phyloP scores from a whole-genome alignment of 1,140 invertebrate genomes.

The Drosophila insularis region DNA sequence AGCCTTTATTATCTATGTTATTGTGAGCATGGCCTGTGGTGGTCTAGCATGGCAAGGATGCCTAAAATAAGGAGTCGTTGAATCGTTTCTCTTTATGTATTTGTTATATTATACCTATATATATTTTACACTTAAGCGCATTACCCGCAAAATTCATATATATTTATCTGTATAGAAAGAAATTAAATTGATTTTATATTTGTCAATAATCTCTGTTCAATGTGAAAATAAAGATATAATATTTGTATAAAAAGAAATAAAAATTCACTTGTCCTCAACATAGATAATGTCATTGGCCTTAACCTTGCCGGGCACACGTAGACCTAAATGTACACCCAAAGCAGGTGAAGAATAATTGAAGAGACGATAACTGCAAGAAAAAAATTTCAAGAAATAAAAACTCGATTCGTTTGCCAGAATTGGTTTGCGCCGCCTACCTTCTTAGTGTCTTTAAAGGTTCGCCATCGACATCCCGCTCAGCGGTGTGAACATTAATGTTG shows the following conservation, averaged over 20 bases:
- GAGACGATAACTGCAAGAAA: slow-evolving; percentile 62
- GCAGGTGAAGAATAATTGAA: slow-evolving; percentile 65
- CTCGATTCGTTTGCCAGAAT: not conserved
- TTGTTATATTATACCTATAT: slow-evolving; percentile 36
- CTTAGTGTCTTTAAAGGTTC: slow-evolving; percentile 85
- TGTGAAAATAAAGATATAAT: slow-evolving; percentile 62
- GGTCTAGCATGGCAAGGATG: slow-evolving; percentile 91
- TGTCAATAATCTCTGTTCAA: slow-evolving; percentile 69
- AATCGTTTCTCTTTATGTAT: slow-evolving; percentile 46
- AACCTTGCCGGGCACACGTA: slow-evolving; percentile 58
- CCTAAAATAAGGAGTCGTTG: slow-evolving; percentile 71
- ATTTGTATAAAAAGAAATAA: slow-evolving; percentile 14
- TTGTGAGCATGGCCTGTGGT: slow-evolving; percentile 93
- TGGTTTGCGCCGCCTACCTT: slow-evolving; percentile 31
- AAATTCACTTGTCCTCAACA: slow-evolving; percentile 56
- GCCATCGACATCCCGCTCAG: slow-evolving; percentile 82
- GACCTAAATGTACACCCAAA: slow-evolving; percentile 75
- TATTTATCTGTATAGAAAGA: slow-evolving; percentile 38
- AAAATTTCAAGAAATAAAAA: not conserved
- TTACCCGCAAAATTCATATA: slow-evolving; percentile 43
- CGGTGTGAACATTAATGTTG: slow-evolving; percentile 85
- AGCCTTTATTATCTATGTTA: slow-evolving; percentile 92
- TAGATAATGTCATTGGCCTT: slow-evolving; percentile 72
- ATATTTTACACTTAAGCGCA: slow-evolving; percentile 20
- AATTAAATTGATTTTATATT: slow-evolving; percentile 3